Base-by-base conservation (phyloP, 2,113 vertebrate species). In the Bos indicus region DNA sequence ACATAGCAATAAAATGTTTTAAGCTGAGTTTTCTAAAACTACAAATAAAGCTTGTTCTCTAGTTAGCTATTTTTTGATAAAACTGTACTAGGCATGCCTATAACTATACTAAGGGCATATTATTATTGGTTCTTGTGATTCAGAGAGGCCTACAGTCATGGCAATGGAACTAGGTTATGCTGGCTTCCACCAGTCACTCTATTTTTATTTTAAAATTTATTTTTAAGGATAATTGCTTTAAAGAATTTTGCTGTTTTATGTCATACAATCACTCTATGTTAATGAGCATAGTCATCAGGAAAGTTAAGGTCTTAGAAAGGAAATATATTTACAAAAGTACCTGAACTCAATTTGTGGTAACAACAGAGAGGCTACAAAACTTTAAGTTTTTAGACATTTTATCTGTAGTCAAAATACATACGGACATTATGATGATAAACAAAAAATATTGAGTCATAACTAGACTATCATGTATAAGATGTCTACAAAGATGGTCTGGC, bases 371-470 rank as follows among this genome's bases (percentile, higher is more conserved):
- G 86, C 6, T 92, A 51, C 12, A 93, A 67, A 26, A 93, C 67
- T 96, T 92, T 74, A 95, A 91, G 40, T 74, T 97, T 97, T 51
- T 88, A 95, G 48, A 91, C 19, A 46, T 0, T 94, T 91, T 90
- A 87, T 67, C 43, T 97, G 62, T 95, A 96, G 10, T 93, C 33
- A 92, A 95, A 36, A 97, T 83, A 2, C 0, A 87, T 95, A 90
- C 15, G 82, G 67, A 82, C 11, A 94, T 57, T 67, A 90, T 74
- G 17, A 91, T 62, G 21, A 40, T 40, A 94, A 43, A 92, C 13
- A 94, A 62, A 95, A 94, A 89, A 91, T 23, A 14, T 2, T 78
- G n/a, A 84, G 48, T 77, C 4, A 83, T 74, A 91, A 91, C n/a
- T 94, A 95, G 40, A 59, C 10, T 80, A 91, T 77, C 93, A 59